Evolutionary conservation across 2,888 invertebrate genomes (phyloP), one percentile per base, ranked within the genome.

Genomic region (Cynaeus angustus): DNA sequence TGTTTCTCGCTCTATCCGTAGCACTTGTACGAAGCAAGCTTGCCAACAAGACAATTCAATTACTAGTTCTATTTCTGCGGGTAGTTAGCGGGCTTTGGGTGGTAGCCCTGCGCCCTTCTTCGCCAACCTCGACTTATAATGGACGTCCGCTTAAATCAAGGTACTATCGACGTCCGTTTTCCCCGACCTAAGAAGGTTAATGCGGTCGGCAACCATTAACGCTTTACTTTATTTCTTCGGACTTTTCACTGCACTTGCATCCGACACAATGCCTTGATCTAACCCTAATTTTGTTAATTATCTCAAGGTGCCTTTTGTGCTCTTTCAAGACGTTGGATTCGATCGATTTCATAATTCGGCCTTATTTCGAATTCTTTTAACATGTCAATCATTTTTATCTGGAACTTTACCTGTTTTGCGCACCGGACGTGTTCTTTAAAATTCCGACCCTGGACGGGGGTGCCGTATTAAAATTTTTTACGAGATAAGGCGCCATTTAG

Each of bases 1-100:
- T 79, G 77, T 75, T 76, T 74, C 76, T 75, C 74, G 58, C 74
- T 74, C 74, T 74, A 75, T 70, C 75, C 72, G 66, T 74, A 74
- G 75, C 76, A 78, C 79, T 78, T 78, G 78, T 76, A 71, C 68
- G 64, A 55, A 58, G 73, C 78, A 75, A 73, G 78, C 78, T 78
- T 78, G 82, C 82, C 83, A 83, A 84, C 84, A 85, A 84, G 85
- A 85, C 85, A 85, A 85, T 85, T 85, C 85, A 85, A 85, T 85
- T 85, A 85, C 83, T 77, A 79, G 82, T 80, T 83, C 80, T 83
- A 83, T 82, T 83, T 83, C 82, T 83, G 82, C 77, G 81, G 82
- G 80, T 82, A 81, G 82, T 83, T 82, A 81, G 80, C 77, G 79
- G 72, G 59, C 50, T 37, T 21, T 26, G 38, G 48, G 56, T 38